phyloP scores from a whole-genome alignment of 30 jellyfish, hydroid and myxozoan species.

The Aurelia aurita region DNA sequence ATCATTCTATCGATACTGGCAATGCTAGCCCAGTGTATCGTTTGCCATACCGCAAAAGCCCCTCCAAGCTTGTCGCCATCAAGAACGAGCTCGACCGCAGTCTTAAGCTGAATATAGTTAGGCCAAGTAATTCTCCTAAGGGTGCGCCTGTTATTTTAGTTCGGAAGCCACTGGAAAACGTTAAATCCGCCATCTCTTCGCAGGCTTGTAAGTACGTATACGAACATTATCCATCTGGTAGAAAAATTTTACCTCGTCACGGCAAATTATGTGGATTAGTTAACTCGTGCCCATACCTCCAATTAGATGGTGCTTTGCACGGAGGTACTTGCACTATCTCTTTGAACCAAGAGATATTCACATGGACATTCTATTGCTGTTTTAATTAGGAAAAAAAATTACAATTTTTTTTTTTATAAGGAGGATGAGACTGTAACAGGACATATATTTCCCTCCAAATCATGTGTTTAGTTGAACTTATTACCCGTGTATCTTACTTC shows the following conservation, averaged over 20 bases:
- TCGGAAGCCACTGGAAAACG: neutral
- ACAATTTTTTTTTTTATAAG: no score
- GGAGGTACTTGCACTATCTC: slow-evolving; percentile 7
- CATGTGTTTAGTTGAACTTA: no score
- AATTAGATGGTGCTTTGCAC: slow-evolving; percentile 23
- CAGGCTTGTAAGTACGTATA: no score
- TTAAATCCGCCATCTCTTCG: slow-evolving; percentile 5
- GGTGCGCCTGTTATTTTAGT: slow-evolving; percentile 20
- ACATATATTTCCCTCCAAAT: no score
- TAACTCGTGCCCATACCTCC: slow-evolving; percentile 15
- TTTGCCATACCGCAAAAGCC: slow-evolving; percentile 10
- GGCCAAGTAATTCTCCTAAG: slow-evolving; percentile 25
- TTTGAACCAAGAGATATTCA: no score
- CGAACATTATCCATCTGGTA: neutral
- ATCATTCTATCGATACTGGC: neutral
- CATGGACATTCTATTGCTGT: no score
- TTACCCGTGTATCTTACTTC: no score
- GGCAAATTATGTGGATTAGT: slow-evolving; percentile 24
- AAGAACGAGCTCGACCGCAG: neutral
- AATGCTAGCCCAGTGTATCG: neutral
- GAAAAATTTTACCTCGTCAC: slow-evolving; percentile 9
- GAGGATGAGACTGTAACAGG: no score
- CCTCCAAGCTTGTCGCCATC: neutral
- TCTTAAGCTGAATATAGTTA: neutral
- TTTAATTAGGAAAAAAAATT: no score